Percentiles rank a stretch among this genome's conserved stretches.
Conservation (phyloP, 2,797 vertebrate genomes). For the Anableps anableps region DNA sequence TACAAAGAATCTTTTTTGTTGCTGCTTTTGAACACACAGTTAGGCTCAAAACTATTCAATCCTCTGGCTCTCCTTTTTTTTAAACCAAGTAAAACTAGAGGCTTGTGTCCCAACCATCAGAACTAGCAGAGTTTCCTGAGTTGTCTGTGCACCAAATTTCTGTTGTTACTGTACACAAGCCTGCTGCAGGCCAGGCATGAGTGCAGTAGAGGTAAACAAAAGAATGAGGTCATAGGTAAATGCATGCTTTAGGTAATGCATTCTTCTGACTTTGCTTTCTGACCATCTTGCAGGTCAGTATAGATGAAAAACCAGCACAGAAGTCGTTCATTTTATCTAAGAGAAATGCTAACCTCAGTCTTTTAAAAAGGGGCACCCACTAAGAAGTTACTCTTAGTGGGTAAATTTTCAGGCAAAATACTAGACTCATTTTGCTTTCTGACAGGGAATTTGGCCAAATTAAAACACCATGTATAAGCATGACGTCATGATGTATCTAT, state of each 20-base stretch:
- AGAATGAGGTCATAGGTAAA: neutral
- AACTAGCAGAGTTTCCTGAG: neutral
- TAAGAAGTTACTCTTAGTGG: neutral
- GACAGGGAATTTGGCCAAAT: neutral
- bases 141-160: neutral
- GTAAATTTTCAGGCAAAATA: neutral
- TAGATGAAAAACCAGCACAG: neutral
- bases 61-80: neutral
- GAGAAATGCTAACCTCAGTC: neutral
- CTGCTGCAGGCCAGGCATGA: neutral
- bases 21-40: neutral
- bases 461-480: too few relatives aligned
- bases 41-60: neutral
- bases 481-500: neutral
- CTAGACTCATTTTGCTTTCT: neutral
- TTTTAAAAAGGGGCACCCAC: neutral
- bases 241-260: neutral
- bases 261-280: neutral
- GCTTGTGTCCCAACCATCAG: neutral
- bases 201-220: neutral
- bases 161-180: neutral
- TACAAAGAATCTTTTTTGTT: neutral
- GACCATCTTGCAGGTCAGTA: neutral
- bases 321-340: neutral
- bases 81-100: neutral